Evolutionary conservation across 2,888 invertebrate genomes (phyloP), one percentile per base, ranked within the genome.

Genomic region (Blera fallax): DNA sequence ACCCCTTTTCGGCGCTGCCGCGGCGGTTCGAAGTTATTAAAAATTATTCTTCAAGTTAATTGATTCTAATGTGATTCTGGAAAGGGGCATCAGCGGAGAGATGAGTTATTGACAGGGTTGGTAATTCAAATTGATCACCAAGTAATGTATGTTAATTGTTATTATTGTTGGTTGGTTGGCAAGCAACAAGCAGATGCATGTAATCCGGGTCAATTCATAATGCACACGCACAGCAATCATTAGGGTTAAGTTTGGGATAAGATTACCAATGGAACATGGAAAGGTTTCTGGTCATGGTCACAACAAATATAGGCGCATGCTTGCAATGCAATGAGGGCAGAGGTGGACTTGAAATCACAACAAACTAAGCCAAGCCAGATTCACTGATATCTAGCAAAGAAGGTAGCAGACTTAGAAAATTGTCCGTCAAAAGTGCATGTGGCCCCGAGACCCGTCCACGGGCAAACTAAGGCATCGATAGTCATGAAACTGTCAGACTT

Each of bases 101-200:
- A 85, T 85, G 85, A 76, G 48, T 70, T 85, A 85, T 85, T 81
- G 85, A 85, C 85, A 81, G 81, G 56, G 24, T 34, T 65, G 43
- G 52, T 77, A 85, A 85, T 85, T 85, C 85, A 85, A 81, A 85
- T 81, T 85, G 85, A 85, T 85, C 81, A 67, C 81, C 85, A 32
- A 21, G 37, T 43, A 43, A 79, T 69, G 24, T 34, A 73, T 83
- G 79, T 80, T 80, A 76, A 85, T 87, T 81, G 81, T 72, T 87
- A 67, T 72, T 82, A 34, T 81, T 73, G 82, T 69, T 16, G 76
- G 40, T 65, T 67, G n/a, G n/a, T n/a, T n/a, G n/a, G 78, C 60
- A 69, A 72, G 50, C 64, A 48, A 73, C 56, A 43, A 52, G 58
- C 56, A 60, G 72, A 45, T 67, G 60, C 54, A 67, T 82, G 77